phyloP scores from a whole-genome alignment of 2,888 invertebrate species.

The Athalia cordata region DNA sequence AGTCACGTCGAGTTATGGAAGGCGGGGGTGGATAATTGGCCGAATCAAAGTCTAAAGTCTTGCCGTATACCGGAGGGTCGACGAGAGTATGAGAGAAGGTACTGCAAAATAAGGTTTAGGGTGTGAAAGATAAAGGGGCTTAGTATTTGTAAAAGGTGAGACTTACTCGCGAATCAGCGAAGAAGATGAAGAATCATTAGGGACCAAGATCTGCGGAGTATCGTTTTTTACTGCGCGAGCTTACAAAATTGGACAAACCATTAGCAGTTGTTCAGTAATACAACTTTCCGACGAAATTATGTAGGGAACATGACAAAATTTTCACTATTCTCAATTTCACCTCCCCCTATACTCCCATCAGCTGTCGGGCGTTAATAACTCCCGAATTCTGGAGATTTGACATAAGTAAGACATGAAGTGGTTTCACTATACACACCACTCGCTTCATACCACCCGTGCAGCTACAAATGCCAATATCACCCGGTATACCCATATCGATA shows the following conservation, averaged over 20 bases:
- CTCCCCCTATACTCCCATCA: too few relatives aligned
- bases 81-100: neutral
- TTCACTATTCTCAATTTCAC: conserved; percentile 2
- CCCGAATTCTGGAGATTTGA: too few relatives aligned
- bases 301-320: neutral
- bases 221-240: neutral
- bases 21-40: conserved; percentile 3
- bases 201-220: neutral
- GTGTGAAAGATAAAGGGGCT: neutral
- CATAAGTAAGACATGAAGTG: too few relatives aligned
- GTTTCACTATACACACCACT: too few relatives aligned
- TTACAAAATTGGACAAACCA: neutral
- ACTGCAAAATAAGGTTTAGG: neutral
- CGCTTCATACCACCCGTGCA: too few relatives aligned
- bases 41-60: conserved; percentile 38
- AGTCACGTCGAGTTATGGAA: conserved; percentile 30
- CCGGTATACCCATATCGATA: too few relatives aligned
- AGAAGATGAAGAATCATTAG: neutral
- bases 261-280: neutral
- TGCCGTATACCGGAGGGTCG: neutral
- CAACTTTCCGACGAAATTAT: conserved; percentile 3
- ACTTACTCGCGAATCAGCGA: neutral
- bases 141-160: neutral
- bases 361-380: too few relatives aligned
- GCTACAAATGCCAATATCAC: too few relatives aligned